Evolutionary conservation across 2,113 vertebrate species (phyloP).

Genomic region (Dolichallabes microphthalmus): DNA sequence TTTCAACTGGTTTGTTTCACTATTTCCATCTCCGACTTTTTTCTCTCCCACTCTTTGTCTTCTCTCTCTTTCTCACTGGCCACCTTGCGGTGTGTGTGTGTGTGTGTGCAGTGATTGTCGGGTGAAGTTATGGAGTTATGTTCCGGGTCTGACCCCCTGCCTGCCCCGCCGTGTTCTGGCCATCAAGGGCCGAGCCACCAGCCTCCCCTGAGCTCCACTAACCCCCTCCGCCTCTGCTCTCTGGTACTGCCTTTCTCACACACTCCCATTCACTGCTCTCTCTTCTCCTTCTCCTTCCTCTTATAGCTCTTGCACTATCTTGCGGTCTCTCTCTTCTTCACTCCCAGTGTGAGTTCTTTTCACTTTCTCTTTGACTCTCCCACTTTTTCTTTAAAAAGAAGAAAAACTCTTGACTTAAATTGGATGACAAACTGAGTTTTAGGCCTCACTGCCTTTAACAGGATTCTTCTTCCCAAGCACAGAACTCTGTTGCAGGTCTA

Average conservation of each 20-base stretch:
- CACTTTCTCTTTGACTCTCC: slow-evolving; percentile 34
- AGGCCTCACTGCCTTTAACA: neutral
- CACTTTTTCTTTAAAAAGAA: neutral
- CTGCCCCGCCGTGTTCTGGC: slow-evolving; percentile 96
- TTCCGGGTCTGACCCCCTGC: slow-evolving; percentile 96
- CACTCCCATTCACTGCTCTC: slow-evolving; percentile 43
- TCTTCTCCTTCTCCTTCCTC: slow-evolving; percentile 47
- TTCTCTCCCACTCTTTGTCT: neutral
- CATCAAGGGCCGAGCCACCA: slow-evolving; percentile 98
- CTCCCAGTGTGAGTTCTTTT: neutral
- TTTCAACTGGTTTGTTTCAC: neutral
- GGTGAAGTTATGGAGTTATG: slow-evolving; percentile 98
- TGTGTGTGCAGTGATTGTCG: slow-evolving; percentile 87
- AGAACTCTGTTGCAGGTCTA: slow-evolving; percentile 10
- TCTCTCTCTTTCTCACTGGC: slow-evolving; percentile 31
- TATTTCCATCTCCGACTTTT: neutral
- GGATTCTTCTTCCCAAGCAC: slow-evolving; percentile 7
- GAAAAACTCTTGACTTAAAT: neutral
- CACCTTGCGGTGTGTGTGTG: neutral
- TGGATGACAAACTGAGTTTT: slow-evolving; percentile 17
- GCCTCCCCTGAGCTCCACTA: slow-evolving; percentile 84
- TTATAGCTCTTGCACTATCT: slow-evolving; percentile 56
- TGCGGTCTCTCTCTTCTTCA: slow-evolving; percentile 26
- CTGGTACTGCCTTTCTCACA: slow-evolving; percentile 60
- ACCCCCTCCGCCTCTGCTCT: slow-evolving; percentile 57